A percentile compares a stretch with the other conserved stretches of the same genome.
These are phyloP conservation scores for Athalia rosae DNA, from an alignment of 2,888 invertebrate species.

Conservation along the genomic window DNA sequence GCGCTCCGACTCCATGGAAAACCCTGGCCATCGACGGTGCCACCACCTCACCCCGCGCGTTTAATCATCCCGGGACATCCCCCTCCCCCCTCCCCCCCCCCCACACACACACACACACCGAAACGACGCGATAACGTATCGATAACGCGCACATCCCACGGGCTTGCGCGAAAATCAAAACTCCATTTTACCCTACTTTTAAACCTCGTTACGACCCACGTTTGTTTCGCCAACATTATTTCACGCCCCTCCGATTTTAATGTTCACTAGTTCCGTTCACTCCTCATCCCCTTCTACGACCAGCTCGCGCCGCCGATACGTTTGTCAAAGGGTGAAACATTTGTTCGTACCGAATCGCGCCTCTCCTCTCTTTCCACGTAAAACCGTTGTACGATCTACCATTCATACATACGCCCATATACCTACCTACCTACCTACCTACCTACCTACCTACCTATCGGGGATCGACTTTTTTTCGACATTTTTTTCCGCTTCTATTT, in stretches of 20 bases:
- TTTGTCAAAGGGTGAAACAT: slow-evolving; percentile 18
- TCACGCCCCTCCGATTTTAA: slow-evolving; percentile 25
- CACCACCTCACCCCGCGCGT: slow-evolving; percentile 29
- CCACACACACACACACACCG: too few relatives aligned
- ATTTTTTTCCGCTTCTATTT: too few relatives aligned
- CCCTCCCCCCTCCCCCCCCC: too few relatives aligned
- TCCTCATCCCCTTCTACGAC: not conserved
- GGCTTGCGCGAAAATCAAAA: slow-evolving; percentile 47
- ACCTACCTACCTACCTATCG: not conserved
- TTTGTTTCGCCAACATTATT: slow-evolving; percentile 25
- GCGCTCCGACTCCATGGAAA: slow-evolving; percentile 36
- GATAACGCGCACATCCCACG: slow-evolving; percentile 49
- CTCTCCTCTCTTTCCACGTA: not conserved
- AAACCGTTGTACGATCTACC: not conserved
- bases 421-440: not conserved
- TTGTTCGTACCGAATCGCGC: slow-evolving; percentile 12
- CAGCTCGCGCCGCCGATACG: not conserved
- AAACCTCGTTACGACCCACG: slow-evolving; percentile 19
- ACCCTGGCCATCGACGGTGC: slow-evolving; percentile 7
- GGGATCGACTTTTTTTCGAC: too few relatives aligned
- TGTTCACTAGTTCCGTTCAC: slow-evolving; percentile 18
- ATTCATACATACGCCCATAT: not conserved
- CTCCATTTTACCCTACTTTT: slow-evolving; percentile 25
- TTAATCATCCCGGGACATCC: slow-evolving; percentile 50
- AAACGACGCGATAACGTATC: slow-evolving; percentile 45